Percentiles rank a stretch among this genome's conserved stretches.
phyloP scores from a whole-genome alignment of 23 tunicate genomes.

The Trididemnum nubilum region DNA sequence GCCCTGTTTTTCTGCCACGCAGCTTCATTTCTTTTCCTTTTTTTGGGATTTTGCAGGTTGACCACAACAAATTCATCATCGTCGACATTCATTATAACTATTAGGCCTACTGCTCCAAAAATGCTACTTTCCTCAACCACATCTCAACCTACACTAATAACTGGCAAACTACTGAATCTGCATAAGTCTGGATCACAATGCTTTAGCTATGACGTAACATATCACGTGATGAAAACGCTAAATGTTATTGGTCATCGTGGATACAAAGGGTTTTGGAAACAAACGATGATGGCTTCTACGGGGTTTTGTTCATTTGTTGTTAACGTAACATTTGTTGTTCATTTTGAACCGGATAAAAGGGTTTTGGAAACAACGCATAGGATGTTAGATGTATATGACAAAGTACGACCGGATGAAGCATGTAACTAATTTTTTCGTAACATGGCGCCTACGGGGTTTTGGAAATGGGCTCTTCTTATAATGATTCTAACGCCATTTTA shows the following conservation, averaged over 20 bases:
- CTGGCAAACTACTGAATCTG: neutral
- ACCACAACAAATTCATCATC: too few species aligned
- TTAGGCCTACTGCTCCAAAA: neutral
- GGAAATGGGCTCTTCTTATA: neutral
- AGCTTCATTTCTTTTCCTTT: too few species aligned
- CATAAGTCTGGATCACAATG: neutral
- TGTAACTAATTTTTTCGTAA: neutral
- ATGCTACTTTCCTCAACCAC: neutral
- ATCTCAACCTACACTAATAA: neutral
- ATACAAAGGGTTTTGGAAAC: neutral
- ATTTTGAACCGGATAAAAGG: neutral
- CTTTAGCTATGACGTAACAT: neutral
- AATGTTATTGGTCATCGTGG: neutral
- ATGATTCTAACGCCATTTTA: neutral
- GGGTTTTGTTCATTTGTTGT: neutral
- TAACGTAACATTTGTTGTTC: neutral
- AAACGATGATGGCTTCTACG: neutral
- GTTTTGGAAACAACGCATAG: neutral
- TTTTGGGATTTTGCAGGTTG: too few species aligned
- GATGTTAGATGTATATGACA: neutral
- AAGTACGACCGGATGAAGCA: neutral
- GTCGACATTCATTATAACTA: too few species aligned
- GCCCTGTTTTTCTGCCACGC: too few species aligned
- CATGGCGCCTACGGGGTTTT: neutral
- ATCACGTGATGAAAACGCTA: neutral